A percentile compares a stretch with the other conserved stretches of the same genome.
phyloP scores from a whole-genome alignment of 2,113 vertebrate genomes.

The Zootoca vivipara region DNA sequence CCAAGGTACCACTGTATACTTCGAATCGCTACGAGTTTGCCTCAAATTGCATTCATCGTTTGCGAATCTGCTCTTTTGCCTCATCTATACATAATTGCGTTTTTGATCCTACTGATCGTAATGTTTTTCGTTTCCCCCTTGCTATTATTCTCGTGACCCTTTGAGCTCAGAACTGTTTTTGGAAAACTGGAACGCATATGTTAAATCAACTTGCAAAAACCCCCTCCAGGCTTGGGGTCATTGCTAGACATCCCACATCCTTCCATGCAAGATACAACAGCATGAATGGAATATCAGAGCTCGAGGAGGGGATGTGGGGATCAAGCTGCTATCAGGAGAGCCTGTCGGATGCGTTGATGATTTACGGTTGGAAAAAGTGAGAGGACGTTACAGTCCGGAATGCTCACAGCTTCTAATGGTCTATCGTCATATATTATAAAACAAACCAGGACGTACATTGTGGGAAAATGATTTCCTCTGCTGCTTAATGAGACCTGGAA shows the following conservation, averaged over 20 bases:
- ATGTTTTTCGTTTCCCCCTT: too few species aligned
- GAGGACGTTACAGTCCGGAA: not conserved
- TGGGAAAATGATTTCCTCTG: not conserved
- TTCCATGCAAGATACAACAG: not conserved
- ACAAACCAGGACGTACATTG: accelerated
- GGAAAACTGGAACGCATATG: too few species aligned
- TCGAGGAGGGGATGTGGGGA: not conserved
- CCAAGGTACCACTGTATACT: too few species aligned
- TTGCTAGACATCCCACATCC: not conserved
- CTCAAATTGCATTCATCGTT: too few species aligned
- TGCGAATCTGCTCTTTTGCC: too few species aligned
- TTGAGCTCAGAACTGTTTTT: too few species aligned
- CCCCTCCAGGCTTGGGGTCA: not conserved
- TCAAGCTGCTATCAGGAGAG: not conserved
- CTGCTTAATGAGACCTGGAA: not conserved
- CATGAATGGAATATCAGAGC: accelerated
- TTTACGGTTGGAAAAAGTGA: not conserved
- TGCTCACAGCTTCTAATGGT: accelerated
- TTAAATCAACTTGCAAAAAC: too few species aligned
- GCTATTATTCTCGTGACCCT: too few species aligned
- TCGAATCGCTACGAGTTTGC: too few species aligned
- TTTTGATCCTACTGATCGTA: too few species aligned
- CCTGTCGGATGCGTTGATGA: too few species aligned
- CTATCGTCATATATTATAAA: not conserved
- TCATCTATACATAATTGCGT: too few species aligned